phyloP scores from a whole-genome alignment of 2,888 invertebrate genomes.

The Empis stercorea region DNA sequence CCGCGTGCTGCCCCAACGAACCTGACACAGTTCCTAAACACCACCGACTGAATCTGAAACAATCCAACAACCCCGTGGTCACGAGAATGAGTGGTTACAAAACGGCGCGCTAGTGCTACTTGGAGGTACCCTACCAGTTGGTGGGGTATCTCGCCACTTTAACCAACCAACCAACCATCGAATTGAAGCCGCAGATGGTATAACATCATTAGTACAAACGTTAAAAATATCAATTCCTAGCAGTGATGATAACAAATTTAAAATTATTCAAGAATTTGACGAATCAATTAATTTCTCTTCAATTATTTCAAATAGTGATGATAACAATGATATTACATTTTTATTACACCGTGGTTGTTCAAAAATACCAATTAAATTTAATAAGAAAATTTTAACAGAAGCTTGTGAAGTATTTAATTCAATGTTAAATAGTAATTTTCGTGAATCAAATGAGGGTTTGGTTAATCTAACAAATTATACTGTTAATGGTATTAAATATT shows the following conservation, averaged over 20 bases:
- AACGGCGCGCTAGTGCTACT: no score
- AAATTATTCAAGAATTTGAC: constrained; percentile 16
- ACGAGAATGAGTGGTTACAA: no score
- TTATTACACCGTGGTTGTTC: constrained; percentile 15
- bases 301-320: constrained; percentile 3
- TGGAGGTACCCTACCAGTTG: no score
- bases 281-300: constrained; percentile 15
- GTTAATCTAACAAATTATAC: constrained; percentile 30
- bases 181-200: constrained; percentile 30
- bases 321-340: constrained; percentile 11
- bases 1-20: no score
- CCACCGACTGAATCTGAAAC: no score
- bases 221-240: constrained; percentile 25
- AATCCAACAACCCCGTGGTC: no score
- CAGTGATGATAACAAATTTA: constrained; percentile 13
- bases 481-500: constrained; percentile 29
- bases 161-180: no score
- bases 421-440: constrained; percentile 34
- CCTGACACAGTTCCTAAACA: no score
- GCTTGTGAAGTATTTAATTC: constrained; percentile 35
- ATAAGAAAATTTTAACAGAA: constrained; percentile 28
- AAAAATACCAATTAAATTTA: constrained; percentile 19
- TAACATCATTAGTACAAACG: constrained; percentile 29
- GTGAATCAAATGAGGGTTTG: constrained; percentile 32
- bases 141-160: no score